Evolutionary conservation across 2,113 vertebrate genomes (phyloP).

Genomic region (Lagopus muta): DNA sequence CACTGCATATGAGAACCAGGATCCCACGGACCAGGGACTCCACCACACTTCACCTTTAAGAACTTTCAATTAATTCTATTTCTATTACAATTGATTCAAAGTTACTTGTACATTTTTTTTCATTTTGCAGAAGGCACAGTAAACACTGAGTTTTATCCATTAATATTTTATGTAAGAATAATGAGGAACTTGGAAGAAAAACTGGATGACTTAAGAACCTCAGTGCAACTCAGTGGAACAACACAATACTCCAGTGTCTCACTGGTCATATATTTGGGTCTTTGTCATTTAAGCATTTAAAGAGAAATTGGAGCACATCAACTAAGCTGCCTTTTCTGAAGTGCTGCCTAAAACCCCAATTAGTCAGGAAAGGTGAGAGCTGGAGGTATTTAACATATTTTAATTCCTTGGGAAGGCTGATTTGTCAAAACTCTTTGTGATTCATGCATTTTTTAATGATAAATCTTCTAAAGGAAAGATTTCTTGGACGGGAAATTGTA

Average conservation of each 20-base stretch:
- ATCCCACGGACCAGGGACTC: not conserved
- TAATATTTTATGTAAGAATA: not conserved
- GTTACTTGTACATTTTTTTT: not conserved
- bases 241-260: not conserved
- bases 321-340: not conserved
- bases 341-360: not conserved
- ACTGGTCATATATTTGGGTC: not conserved
- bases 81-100: not conserved
- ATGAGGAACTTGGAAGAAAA: slow-evolving; percentile 1
- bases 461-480: not conserved
- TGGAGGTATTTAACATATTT: not conserved
- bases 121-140: not conserved
- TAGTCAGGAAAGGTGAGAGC: not conserved
- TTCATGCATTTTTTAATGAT: not conserved
- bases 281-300: not conserved
- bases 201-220: not conserved
- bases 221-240: not conserved
- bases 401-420: not conserved
- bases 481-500: not conserved
- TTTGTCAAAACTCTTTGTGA: not conserved
- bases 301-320: not conserved
- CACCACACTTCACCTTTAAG: not conserved
- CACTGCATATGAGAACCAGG: not conserved
- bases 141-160: not conserved
- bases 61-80: not conserved